A percentile compares a stretch with the other conserved stretches of the same genome.
These are phyloP conservation scores for Actias luna DNA, from an alignment of 2,888 invertebrate genomes.

Conservation along the genomic window DNA sequence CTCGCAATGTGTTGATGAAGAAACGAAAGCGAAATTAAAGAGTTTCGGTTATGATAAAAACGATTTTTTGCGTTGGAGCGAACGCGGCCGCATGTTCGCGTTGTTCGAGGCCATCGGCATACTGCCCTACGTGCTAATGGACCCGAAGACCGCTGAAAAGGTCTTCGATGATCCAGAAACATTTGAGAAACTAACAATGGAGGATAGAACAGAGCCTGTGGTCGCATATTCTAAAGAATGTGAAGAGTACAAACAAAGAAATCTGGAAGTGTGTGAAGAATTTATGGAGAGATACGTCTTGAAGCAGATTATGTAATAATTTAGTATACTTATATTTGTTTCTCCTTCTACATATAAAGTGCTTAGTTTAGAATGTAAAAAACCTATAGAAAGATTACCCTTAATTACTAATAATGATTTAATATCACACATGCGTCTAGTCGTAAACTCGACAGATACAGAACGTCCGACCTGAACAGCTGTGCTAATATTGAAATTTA, in stretches of 20 bases:
- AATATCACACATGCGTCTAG: too few relatives aligned
- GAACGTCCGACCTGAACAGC: neutral
- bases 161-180: slow-evolving; percentile 48
- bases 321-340: neutral
- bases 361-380: neutral
- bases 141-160: slow-evolving; percentile 36
- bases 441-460: neutral
- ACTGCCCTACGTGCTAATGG: slow-evolving; percentile 43
- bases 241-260: slow-evolving; percentile 37
- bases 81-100: slow-evolving; percentile 44
- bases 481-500: too few relatives aligned
- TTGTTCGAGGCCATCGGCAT: slow-evolving; percentile 35
- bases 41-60: slow-evolving; percentile 41
- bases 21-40: slow-evolving; percentile 40
- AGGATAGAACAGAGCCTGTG: slow-evolving; percentile 44
- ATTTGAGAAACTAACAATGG: slow-evolving; percentile 30
- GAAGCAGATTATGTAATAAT: slow-evolving; percentile 4
- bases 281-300: slow-evolving; percentile 50
- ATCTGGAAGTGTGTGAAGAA: slow-evolving; percentile 52
- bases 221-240: slow-evolving; percentile 35
- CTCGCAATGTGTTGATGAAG: slow-evolving; percentile 35
- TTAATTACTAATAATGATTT: too few relatives aligned
- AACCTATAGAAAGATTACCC: neutral
- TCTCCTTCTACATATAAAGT: neutral
- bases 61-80: slow-evolving; percentile 41